phyloP scores from a whole-genome alignment of 2,888 invertebrate species.

The Arrhopalites spinosus region DNA sequence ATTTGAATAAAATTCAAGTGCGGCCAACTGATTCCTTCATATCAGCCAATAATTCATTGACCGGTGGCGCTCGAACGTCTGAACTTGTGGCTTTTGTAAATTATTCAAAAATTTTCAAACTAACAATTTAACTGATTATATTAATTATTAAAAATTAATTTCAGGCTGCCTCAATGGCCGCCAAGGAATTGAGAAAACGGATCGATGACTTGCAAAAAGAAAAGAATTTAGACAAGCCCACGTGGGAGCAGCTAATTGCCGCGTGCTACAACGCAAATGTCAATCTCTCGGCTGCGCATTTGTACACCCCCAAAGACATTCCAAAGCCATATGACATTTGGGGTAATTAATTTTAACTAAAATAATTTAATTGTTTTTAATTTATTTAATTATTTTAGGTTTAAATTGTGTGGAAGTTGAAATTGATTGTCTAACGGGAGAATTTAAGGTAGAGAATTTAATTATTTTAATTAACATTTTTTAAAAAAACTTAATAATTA shows the following conservation, averaged over 20 bases:
- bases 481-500: no score
- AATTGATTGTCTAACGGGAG: constrained; percentile 68
- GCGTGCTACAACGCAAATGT: constrained; percentile 57
- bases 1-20: constrained; percentile 58
- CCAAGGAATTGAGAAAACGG: constrained; percentile 57
- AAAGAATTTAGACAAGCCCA: constrained; percentile 53
- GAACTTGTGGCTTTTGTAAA: constrained; percentile 58
- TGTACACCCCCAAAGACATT: constrained; percentile 48
- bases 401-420: constrained; percentile 63
- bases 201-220: constrained; percentile 58
- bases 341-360: neutral
- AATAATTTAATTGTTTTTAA: constrained; percentile 54
- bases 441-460: constrained; percentile 38
- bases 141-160: no score
- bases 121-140: constrained; percentile 42
- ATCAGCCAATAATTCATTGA: constrained; percentile 57
- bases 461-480: neutral
- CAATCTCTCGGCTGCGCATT: constrained; percentile 64
- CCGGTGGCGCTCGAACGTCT: constrained; percentile 59
- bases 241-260: constrained; percentile 58
- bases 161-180: constrained; percentile 58
- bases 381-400: no score
- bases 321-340: constrained; percentile 28
- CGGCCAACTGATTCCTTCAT: constrained; percentile 57
- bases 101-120: constrained; percentile 52